Percentiles rank a stretch among this genome's conserved stretches.
Evolutionary conservation across 2,113 vertebrate genomes (phyloP).

Genomic region (Cyanoramphus novaezelandiae): DNA sequence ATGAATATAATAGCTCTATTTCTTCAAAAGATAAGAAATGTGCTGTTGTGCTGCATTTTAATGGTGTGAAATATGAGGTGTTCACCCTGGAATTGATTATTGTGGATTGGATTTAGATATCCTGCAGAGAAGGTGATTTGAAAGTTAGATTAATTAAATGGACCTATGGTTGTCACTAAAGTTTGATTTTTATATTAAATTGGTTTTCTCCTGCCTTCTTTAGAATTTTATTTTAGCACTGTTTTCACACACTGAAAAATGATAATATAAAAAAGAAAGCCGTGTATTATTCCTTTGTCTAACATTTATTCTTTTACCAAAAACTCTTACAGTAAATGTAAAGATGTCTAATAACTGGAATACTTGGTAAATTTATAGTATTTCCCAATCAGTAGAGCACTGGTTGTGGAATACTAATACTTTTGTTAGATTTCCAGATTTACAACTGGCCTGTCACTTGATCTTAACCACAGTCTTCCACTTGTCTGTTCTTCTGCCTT

Average conservation of each 20-base stretch:
- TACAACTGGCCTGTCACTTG: neutral
- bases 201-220: neutral
- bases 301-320: neutral
- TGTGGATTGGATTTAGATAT: slow-evolving; percentile 46
- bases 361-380: neutral
- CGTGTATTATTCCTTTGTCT: neutral
- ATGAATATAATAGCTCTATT: slow-evolving; percentile 13
- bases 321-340: neutral
- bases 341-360: neutral
- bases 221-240: neutral
- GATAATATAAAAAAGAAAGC: neutral
- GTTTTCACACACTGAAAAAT: neutral
- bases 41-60: slow-evolving; percentile 8
- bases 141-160: slow-evolving; percentile 53
- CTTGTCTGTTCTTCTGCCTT: neutral
- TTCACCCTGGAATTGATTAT: slow-evolving; percentile 40
- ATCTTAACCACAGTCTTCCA: neutral
- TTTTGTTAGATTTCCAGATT: neutral
- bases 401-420: neutral
- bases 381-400: neutral
- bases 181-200: neutral
- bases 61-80: slow-evolving; percentile 40
- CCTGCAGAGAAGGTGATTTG: slow-evolving; percentile 26
- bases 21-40: slow-evolving; percentile 57
- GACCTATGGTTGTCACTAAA: neutral